Percentiles rank a stretch among this genome's conserved stretches.
Evolutionary conservation across 1,140 invertebrate genomes (phyloP).

Genomic region (Ceratina calcarata): DNA sequence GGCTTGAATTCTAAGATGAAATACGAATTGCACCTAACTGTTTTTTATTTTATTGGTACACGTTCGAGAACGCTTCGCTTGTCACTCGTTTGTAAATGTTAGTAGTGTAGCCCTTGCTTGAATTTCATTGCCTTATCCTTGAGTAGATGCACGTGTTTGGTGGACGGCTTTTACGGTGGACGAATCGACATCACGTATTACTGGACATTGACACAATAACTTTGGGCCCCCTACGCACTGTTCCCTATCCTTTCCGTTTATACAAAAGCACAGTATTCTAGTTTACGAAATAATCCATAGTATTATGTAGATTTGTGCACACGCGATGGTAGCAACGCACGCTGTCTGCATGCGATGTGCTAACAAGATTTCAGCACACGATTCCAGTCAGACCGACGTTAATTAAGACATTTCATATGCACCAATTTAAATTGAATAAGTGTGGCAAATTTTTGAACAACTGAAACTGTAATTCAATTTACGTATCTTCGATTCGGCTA

Average conservation of each 20-base stretch:
- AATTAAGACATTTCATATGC: no score
- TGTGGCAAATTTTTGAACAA: no score
- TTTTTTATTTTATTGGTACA: no score
- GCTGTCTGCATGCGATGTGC: background rate
- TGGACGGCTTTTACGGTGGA: conserved; percentile 56
- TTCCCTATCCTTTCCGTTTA: background rate
- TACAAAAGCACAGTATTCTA: background rate
- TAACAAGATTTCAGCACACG: background rate
- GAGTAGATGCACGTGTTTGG: conserved; percentile 49
- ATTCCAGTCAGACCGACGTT: no score
- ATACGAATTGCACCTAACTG: no score
- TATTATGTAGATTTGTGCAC: background rate
- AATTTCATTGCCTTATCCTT: conserved; percentile 46
- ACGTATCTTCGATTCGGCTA: background rate
- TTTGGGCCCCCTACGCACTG: background rate
- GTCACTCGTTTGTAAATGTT: conserved; percentile 43
- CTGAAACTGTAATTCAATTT: no score
- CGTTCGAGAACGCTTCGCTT: conserved; percentile 16
- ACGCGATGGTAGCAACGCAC: background rate
- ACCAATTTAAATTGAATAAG: no score
- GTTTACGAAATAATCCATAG: background rate
- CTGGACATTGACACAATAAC: conserved; percentile 69
- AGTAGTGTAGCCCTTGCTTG: conserved; percentile 34
- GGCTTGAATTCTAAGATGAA: no score
- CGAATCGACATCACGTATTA: conserved; percentile 62